Evolutionary conservation across 2,888 invertebrate genomes (phyloP), one percentile per base, ranked within the genome.

Genomic region (Germaria angustata): DNA sequence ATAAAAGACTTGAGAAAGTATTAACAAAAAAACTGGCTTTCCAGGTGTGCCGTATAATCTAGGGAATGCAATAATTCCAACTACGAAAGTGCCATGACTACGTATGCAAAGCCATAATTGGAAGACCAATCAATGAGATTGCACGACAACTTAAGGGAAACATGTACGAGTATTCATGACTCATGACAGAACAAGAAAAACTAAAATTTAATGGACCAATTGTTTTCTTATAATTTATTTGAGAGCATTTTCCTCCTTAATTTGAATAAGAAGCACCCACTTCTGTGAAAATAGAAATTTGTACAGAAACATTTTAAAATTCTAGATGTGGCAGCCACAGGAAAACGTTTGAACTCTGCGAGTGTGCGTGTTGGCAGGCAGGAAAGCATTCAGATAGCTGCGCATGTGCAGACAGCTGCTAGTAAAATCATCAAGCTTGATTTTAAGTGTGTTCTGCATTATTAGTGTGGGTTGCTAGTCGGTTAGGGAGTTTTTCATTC

Each of bases 1-100:
- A 13, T 65, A 13, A 1, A 5, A 9, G n/a, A 15, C 7, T 22
- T 24, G n/a, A 39, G 17, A 72, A 61, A 39, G 24, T 71, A 4
- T 22, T 7, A 20, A 17, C 13, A 24, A n/a, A 68, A 65, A 72
- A 77, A 77, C 72, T 77, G 49, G 41, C 77, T 72, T 77, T 68
- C 81, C 81, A 81, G 81, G 77, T 81, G 81, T 72, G 81, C 66
- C 76, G 46, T 59, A 66, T 53, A 36, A 9, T 28, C n/a, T 24
- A 55, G 53, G 61, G 49, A 51, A 73, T 68, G 61, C n/a, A 57
- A 51, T 46, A 44, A 66, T 28, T 39, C 61, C n/a, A 34, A 15
- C 32, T 41, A 11, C 22, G 13, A 66, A 69, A 22, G 17, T 51
- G 39, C 11, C 36, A 57, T 71, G 44, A 28, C 15, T 76, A 11